phyloP scores from a whole-genome alignment of 2,113 vertebrate genomes.

The Bombycilla garrulus region DNA sequence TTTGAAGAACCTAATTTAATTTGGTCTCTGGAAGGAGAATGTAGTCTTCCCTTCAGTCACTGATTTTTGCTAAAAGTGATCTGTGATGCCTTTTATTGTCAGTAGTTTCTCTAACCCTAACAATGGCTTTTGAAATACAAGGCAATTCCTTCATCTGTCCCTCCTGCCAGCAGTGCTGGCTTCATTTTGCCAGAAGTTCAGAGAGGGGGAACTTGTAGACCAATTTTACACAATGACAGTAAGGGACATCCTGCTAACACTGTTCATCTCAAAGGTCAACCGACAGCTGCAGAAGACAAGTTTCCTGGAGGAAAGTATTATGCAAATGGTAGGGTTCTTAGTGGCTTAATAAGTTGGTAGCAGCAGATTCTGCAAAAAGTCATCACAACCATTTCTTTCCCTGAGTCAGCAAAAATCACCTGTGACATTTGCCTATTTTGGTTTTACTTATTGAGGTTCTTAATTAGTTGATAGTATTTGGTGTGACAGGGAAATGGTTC shows the following conservation, averaged over 20 bases:
- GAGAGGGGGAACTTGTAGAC: background rate
- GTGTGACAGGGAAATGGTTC: background rate
- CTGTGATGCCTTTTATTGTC: background rate
- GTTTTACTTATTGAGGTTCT: background rate
- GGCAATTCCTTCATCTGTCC: background rate
- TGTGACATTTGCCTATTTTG: background rate
- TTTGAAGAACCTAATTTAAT: background rate
- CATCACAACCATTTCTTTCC: background rate
- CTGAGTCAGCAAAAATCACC: background rate
- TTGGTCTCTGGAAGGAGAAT: background rate
- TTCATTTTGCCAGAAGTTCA: background rate
- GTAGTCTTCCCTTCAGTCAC: background rate
- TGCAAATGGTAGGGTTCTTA: background rate
- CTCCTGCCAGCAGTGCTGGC: background rate
- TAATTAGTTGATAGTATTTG: background rate
- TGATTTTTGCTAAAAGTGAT: background rate
- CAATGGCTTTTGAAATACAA: background rate
- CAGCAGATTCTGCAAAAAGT: background rate
- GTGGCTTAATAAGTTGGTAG: background rate
- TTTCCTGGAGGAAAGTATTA: background rate
- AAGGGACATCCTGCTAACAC: background rate
- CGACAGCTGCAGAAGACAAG: background rate
- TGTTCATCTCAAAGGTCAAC: background rate
- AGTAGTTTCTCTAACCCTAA: background rate
- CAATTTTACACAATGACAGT: accelerated